Base-by-base conservation (phyloP, 2,797 vertebrate species). In the Trachops cirrhosus region DNA sequence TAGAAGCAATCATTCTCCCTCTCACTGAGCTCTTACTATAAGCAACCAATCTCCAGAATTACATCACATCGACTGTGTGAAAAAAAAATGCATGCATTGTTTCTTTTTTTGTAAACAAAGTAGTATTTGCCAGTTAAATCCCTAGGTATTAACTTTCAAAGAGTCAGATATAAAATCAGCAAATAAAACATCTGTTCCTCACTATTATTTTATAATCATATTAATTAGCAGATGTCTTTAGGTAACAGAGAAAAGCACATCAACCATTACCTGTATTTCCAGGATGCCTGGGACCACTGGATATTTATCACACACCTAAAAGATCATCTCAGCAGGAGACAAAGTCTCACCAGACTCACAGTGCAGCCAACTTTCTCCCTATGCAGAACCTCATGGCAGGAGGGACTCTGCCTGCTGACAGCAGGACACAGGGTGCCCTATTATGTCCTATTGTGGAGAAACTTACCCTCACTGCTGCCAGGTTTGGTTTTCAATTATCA, bases 201-300 rank as follows among this genome's bases (percentile, higher is more conserved):
- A 91, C 97, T 97, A 97, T 98, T 98, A 98, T 98, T 98, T 98
- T 98, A 97, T 98, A 98, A 98, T 98, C 98, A 97, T 93, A 97
- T 98, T 98, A 98, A 98, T 98, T 98, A 98, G 96, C 97, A 98
- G 97, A 98, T 98, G 97, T 98, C 97, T 98, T 98, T 93, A 98
- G 96, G 98, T 97, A 97, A 97, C 93, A 98, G 97, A 98, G 84
- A 93, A 97, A 98, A 97, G 86, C 52, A 0, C 95, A 97, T 95
- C 59, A 89, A 29, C 93, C 97, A 64, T 96, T 94, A 96, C 95
- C 92, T 97, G 93, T 96, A 44, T 97, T 97, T 98, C 50, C 94
- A 90, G 46, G 73, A 57, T 96, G 94, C 79, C 94, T 95, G 88
- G 54, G 97, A 83, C 90, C 93, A 92, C 67, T 88, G 91, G 93